Base-by-base conservation (phyloP, 2,113 vertebrate genomes). In the Bombycilla garrulus region DNA sequence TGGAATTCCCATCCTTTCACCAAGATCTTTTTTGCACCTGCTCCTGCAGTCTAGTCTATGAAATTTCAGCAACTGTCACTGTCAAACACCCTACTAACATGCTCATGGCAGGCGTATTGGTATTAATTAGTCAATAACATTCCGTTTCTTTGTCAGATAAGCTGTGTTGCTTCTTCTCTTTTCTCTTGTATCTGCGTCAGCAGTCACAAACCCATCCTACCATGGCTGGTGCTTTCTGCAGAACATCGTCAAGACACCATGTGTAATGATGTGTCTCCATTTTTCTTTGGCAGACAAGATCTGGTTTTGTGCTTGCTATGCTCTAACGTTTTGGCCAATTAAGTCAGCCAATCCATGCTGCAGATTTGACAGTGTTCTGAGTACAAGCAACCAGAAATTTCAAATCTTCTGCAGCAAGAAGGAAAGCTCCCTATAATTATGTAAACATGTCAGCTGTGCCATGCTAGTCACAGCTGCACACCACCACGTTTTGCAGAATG, bases 191-290 rank as follows among this genome's bases (percentile, higher is more conserved):
- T 50, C 35, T 89, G 36, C 57, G 71, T 48, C 40, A 73, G 7
- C 28, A 48, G 21, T 22, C 62, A 12, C 40, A 80, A 72, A 29
- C 25, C 47, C 20, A 33, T 31, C 22, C 10, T 40, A 24, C 15
- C 5, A 6, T 80, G 60, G 2, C 23, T 81, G 21, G 23, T 85
- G 29, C 13, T 17, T 44, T 90, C 48, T 77, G 36, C 13, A 22
- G 20, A 38, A 16, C 0, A 0, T 9, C n/a, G 29, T 60, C 20
- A 53, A 21, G 31, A 31, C 19, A 29, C 12, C 31, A 31, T 1
- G 1, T 67, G 33, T 71, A 79, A 45, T 29, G 9, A 11, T 12
- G 31, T 4, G 8, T 18, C 45, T 84, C 45, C 16, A 20, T 62
- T 45, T 66, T 64, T 64, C 31, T 71, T 51, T 53, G 45, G 22